phyloP scores from a whole-genome alignment of 2,888 invertebrate species.

The Drosophila conformis region DNA sequence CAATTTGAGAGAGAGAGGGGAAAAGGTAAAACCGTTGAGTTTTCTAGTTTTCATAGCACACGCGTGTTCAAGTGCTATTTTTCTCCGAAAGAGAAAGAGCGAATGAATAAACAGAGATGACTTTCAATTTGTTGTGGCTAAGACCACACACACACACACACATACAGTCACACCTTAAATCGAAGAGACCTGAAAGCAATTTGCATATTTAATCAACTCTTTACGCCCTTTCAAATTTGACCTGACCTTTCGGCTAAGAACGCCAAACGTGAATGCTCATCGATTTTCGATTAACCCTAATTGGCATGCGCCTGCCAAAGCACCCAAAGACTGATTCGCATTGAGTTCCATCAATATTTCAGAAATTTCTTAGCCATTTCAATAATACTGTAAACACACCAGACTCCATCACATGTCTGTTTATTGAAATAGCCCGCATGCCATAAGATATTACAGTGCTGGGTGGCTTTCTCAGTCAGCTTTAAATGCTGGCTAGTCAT shows the following conservation, averaged over 20 bases:
- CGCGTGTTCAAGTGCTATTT: conserved; percentile 40
- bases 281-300: conserved; percentile 65
- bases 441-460: conserved; percentile 9
- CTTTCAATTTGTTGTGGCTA: conserved; percentile 42
- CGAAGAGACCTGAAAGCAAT: conserved; percentile 28
- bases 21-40: conserved; percentile 2
- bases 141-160: conserved; percentile 40
- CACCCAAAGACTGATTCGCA: neutral
- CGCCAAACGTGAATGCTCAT: conserved; percentile 18
- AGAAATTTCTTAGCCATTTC: conserved; percentile 18
- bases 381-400: conserved; percentile 2
- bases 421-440: conserved; percentile 29
- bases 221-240: conserved; percentile 11
- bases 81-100: neutral
- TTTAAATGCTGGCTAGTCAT: conserved; percentile 52
- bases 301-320: conserved; percentile 46
- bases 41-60: conserved; percentile 15
- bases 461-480: conserved; percentile 22
- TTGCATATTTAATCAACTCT: conserved; percentile 59
- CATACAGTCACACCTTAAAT: conserved; percentile 38
- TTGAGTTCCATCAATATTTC: conserved; percentile 8
- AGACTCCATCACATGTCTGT: conserved; percentile 6
- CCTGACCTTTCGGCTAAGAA: conserved; percentile 37
- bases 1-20: conserved; percentile 5
- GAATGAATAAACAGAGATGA: conserved; percentile 61